These are phyloP conservation scores for Tiphia femorata DNA, from an alignment of 2,888 invertebrate species.

Conservation along the genomic window DNA sequence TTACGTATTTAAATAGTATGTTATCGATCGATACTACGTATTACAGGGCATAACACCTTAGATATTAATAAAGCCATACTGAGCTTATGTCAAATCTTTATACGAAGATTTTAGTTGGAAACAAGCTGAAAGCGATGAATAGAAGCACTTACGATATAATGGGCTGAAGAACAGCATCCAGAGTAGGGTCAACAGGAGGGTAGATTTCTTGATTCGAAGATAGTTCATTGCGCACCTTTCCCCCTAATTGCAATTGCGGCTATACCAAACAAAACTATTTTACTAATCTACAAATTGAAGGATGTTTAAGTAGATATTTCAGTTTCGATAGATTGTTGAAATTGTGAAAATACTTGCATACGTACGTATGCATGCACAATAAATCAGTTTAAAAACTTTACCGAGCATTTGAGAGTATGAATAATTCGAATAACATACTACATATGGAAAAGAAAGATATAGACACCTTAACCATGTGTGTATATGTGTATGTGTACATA, in stretches of 20 bases:
- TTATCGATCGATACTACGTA: no score
- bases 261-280: constrained; percentile 63
- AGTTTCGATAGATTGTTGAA: constrained; percentile 26
- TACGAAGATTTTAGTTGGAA: constrained; percentile 18
- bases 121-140: constrained; percentile 40
- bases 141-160: constrained; percentile 67
- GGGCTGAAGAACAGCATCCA: constrained; percentile 67
- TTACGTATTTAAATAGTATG: constrained; percentile 6
- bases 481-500: no score
- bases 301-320: constrained; percentile 15
- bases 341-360: no score
- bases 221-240: constrained; percentile 66
- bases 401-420: no score
- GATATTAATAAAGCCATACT: constrained; percentile 42
- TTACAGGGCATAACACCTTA: constrained; percentile 28
- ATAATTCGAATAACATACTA: no score
- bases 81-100: constrained; percentile 16
- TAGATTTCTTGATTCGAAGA: constrained; percentile 65
- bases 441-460: constrained; percentile 15
- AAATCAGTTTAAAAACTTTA: no score
- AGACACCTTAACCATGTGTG: constrained; percentile 28
- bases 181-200: constrained; percentile 64
- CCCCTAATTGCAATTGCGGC: constrained; percentile 67
- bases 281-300: constrained; percentile 48
- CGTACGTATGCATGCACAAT: no score